These are phyloP conservation scores for Montipora foliosa DNA, from an alignment of 64 coral and sea anemone genomes.

Conservation along the genomic window DNA sequence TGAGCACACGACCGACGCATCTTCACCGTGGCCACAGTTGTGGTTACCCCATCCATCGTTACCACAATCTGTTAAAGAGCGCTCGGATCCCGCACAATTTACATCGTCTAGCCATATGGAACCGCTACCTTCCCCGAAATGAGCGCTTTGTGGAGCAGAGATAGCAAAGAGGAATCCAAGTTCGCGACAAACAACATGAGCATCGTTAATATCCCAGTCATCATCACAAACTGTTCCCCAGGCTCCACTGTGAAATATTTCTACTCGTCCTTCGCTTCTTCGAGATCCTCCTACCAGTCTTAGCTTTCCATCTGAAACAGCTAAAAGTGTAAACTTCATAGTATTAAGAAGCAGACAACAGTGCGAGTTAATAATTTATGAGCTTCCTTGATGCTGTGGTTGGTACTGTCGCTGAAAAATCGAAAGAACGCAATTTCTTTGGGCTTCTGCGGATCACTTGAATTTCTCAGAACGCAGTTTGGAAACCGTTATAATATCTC, in stretches of 20 bases:
- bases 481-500: too few relatives aligned
- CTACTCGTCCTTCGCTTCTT: neutral
- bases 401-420: too few relatives aligned
- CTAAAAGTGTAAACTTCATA: too few relatives aligned
- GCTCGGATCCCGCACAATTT: conserved; percentile 1
- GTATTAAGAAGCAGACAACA: too few relatives aligned
- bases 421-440: too few relatives aligned
- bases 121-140: conserved; percentile 9
- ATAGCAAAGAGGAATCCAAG: conserved; percentile 34
- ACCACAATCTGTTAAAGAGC: neutral
- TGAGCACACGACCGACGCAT: neutral
- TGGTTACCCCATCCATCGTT: neutral
- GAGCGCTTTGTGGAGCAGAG: neutral
- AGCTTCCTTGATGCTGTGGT: too few relatives aligned
- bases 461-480: too few relatives aligned
- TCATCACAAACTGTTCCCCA: neutral
- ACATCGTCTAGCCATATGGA: neutral
- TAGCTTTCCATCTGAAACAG: too few relatives aligned
- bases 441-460: too few relatives aligned
- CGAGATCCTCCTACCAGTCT: neutral
- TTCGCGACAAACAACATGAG: conserved; percentile 50
- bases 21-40: neutral
- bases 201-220: conserved; percentile 20
- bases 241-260: too few relatives aligned
- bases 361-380: too few relatives aligned